Base-by-base conservation (phyloP, 1,140 invertebrate genomes). In the Conopomorpha cramerella region DNA sequence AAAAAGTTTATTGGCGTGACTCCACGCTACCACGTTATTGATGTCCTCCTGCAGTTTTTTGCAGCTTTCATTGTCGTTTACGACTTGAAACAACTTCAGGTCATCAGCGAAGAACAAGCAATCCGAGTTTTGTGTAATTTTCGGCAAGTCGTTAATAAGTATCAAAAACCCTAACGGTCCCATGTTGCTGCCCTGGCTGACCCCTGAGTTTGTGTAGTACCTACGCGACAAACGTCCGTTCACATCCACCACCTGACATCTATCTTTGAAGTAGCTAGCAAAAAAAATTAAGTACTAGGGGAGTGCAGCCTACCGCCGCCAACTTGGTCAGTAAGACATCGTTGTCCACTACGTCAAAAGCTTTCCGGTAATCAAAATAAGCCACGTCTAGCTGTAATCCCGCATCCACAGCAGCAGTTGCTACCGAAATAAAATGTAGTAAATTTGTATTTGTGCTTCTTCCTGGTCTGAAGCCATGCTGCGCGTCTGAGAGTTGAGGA, bases 391-490 rank as follows among this genome's bases (percentile, higher is more conserved):
- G 12, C 16, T 40, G 30, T 3, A 13, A n/a, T 6, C 41, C 30
- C 0, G 19, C 16, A 3, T 43, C 23, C 3, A 43, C 11, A 3
- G 8, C 26, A 2, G 27, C 11, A 3, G 23, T 31, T 15, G 11
- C 2, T 29, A 1, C n/a, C 0, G 12, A 13, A 2, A 8, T 23
- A 25, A 13, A 39, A 16, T 30, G 2, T 7, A 38, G n/a, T 0
- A 42, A 14, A 13, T 39, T 42, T n/a, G 36, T 12, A 13, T 31
- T 25, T 2, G 36, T 32, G 1, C 34, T 38, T 11, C 16, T 36
- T 11, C 13, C 23, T 1, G 27, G 3, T 3, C 34, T 28, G 16
- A 40, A 44, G 16, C 38, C 42, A 31, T 44, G 42, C 15, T 44
- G 42, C 19, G 19, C 19, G 10, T 23, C 19, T 10, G 10, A 4